Evolutionary conservation across 2,113 vertebrate species (phyloP), one percentile per base, ranked within the genome.

Genomic region (Excalfactoria chinensis): DNA sequence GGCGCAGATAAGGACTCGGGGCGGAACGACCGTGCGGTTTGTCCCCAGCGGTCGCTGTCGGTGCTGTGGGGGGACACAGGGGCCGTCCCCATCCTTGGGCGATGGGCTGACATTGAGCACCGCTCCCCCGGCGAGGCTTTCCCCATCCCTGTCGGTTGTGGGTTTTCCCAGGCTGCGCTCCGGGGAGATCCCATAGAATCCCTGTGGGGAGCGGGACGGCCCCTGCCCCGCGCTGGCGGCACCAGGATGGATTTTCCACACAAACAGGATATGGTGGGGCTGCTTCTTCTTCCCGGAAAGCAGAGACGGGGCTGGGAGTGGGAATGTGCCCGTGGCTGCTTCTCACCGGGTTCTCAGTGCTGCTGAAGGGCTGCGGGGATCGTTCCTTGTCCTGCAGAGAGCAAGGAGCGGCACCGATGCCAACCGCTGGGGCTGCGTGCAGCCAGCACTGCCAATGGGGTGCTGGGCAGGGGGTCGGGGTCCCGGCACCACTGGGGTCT

Each of bases 191-290:
- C 43, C 0, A 3, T 1, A 0, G 70, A 41, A 71, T 68, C 85
- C 82, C 85, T 77, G 37, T 4, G 1, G 53, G 74, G 92, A 94
- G 71, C 43, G 4, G 53, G 32, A 28, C 25, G 2, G 91, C 22
- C 11, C 49, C 85, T 46, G 93, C 53, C 37, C n/a, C 25, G 32
- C 4, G 4, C 85, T 51, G 76, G 34, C 23, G 13, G 88, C 77
- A 75, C 73, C 8, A 6, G n/a, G 75, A 84, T 96, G 7, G 41
- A 84, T 60, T 97, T 98, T 98, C 97, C 97, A 97, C 88, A 86
- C 97, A 98, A 98, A 98, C 97, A 98, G 97, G 97, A 98, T 97
- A 81, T 26, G 8, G 62, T 26, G 76, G 70, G 91, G 66, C 91
- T 90, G 89, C 2, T 64, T 66, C 64, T 78, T 70, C 49, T 55